These are phyloP conservation scores for Burhinus bistriatus DNA, from an alignment of 2,113 vertebrate species.

Conservation along the genomic window DNA sequence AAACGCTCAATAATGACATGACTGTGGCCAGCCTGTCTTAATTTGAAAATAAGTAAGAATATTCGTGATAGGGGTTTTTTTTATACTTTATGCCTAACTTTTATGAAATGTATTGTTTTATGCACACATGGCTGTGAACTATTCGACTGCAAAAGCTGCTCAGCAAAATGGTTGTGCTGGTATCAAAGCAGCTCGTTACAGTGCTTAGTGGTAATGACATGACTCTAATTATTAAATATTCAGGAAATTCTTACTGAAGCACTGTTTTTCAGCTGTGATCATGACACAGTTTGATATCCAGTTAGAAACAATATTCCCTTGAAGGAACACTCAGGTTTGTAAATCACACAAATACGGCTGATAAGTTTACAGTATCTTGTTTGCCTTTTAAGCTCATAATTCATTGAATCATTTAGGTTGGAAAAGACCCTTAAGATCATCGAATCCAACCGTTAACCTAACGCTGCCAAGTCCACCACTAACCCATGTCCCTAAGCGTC, in stretches of 20 bases:
- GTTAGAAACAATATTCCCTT: not conserved
- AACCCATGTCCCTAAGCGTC: not conserved
- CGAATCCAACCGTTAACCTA: accelerated
- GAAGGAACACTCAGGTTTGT: not conserved
- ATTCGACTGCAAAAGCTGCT: not conserved
- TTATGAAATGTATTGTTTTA: not conserved
- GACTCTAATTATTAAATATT: not conserved
- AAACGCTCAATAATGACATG: not conserved
- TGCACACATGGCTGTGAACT: not conserved
- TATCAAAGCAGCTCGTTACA: not conserved
- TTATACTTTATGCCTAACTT: not conserved
- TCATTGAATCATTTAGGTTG: not conserved
- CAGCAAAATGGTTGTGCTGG: not conserved
- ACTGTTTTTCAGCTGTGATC: not conserved
- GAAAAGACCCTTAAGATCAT: not conserved
- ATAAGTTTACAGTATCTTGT: not conserved
- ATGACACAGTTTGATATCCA: not conserved
- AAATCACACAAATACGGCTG: not conserved
- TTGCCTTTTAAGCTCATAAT: not conserved
- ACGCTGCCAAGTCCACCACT: not conserved
- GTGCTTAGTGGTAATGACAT: not conserved
- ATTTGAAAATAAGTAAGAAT: not conserved
- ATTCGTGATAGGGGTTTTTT: not conserved
- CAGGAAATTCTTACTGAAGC: not conserved
- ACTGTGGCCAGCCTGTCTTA: not conserved